These are phyloP conservation scores for Daboia siamensis DNA, from an alignment of 2,113 vertebrate genomes.

Conservation along the genomic window DNA sequence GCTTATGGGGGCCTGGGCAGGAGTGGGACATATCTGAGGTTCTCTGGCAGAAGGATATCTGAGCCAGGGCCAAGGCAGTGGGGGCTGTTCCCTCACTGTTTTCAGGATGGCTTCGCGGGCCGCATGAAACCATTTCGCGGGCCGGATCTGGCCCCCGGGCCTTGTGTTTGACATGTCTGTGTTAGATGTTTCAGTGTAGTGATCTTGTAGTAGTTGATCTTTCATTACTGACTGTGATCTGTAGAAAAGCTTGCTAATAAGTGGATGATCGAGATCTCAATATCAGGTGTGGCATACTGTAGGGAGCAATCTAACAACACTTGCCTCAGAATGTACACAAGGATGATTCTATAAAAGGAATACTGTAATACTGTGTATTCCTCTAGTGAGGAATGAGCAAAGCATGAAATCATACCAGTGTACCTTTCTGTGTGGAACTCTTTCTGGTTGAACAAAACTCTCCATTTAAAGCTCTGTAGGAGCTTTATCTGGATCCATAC, in stretches of 20 bases:
- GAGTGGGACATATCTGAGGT: no score
- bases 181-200: neutral
- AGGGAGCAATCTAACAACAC: neutral
- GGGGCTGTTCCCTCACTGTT: no score
- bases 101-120: no score
- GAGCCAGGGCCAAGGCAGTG: no score
- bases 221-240: neutral
- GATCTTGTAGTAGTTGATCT: neutral
- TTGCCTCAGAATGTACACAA: neutral
- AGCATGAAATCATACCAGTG: neutral
- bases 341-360: neutral
- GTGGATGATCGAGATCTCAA: neutral
- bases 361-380: neutral
- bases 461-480: neutral
- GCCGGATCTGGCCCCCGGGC: no score
- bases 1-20: no score
- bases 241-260: neutral
- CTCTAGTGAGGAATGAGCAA: neutral
- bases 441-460: neutral
- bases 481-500: neutral
- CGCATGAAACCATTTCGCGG: no score
- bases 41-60: no score
- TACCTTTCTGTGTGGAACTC: neutral
- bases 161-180: no score
- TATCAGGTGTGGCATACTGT: neutral